phyloP scores from a whole-genome alignment of 2,113 vertebrate genomes.

The Jaculus jaculus region DNA sequence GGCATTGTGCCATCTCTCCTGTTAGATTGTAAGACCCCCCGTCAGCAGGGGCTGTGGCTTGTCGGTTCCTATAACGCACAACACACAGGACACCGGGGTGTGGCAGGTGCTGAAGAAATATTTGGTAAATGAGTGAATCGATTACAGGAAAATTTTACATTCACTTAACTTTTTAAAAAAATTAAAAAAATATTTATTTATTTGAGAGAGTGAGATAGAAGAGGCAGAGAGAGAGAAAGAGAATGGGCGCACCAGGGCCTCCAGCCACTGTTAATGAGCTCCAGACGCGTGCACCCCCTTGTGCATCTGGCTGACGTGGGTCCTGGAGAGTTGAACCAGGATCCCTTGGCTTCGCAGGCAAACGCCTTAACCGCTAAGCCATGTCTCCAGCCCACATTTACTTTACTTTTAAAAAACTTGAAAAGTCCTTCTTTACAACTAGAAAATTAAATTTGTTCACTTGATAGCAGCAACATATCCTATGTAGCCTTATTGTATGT shows the following conservation, averaged over 20 bases:
- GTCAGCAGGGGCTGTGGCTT: neutral
- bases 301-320: too few species aligned
- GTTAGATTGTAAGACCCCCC: neutral
- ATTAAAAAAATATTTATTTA: too few species aligned
- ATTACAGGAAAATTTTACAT: neutral
- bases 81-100: neutral
- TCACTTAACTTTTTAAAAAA: neutral
- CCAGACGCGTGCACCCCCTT: too few species aligned
- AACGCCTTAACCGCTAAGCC: too few species aligned
- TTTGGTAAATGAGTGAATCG: neutral
- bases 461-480: neutral
- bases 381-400: too few species aligned
- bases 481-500: neutral
- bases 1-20: neutral
- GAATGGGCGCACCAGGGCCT: too few species aligned
- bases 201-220: too few species aligned
- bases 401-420: neutral
- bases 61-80: neutral
- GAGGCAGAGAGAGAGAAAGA: too few species aligned
- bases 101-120: neutral
- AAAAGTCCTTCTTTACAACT: neutral
- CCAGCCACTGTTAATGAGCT: too few species aligned
- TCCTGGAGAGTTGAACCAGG: too few species aligned
- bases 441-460: neutral
- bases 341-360: too few species aligned